Conservation (phyloP, 1,140 invertebrate species). For the Manduca sexta region DNA sequence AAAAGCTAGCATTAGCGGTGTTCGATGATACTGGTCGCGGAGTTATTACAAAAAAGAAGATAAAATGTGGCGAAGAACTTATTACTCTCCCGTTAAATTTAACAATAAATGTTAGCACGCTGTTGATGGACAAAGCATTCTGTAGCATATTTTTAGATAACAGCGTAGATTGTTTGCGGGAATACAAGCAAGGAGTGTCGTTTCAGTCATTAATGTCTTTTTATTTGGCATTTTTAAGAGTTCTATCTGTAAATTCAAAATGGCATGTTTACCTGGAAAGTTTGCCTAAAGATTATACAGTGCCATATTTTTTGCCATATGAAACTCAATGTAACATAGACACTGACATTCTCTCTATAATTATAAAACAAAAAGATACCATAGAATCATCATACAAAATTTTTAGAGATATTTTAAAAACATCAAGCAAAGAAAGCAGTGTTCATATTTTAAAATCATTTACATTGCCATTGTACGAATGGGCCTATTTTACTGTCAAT, state of each 20-base stretch:
- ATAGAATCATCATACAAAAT: slow-evolving; percentile 61
- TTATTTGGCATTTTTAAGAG: slow-evolving; percentile 74
- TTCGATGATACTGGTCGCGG: slow-evolving; percentile 76
- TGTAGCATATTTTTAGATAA: slow-evolving; percentile 64
- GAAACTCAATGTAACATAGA: slow-evolving; percentile 51
- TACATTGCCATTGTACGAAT: slow-evolving; percentile 62
- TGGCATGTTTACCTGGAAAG: slow-evolving; percentile 76
- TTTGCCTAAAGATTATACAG: slow-evolving; percentile 74
- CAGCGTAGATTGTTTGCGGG: slow-evolving; percentile 37
- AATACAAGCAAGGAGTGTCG: slow-evolving; percentile 46
- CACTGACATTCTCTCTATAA: slow-evolving; percentile 49
- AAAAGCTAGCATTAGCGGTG: slow-evolving; percentile 57
- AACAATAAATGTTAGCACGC: slow-evolving; percentile 74
- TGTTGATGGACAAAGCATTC: slow-evolving; percentile 61
- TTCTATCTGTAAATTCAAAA: slow-evolving; percentile 54
- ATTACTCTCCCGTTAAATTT: slow-evolving; percentile 74
- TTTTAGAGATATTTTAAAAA: slow-evolving; percentile 51
- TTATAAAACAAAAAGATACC: slow-evolving; percentile 45
- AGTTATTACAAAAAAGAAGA: slow-evolving; percentile 72
- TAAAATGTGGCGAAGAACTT: slow-evolving; percentile 70
- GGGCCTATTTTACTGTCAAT: slow-evolving; percentile 83
- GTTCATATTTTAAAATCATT: slow-evolving; percentile 48
- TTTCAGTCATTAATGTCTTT: slow-evolving; percentile 74
- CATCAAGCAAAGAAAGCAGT: slow-evolving; percentile 19
- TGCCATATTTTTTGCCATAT: slow-evolving; percentile 72